Evolutionary conservation across 2,113 vertebrate species (phyloP).

Genomic region (Bettongia penicillata): DNA sequence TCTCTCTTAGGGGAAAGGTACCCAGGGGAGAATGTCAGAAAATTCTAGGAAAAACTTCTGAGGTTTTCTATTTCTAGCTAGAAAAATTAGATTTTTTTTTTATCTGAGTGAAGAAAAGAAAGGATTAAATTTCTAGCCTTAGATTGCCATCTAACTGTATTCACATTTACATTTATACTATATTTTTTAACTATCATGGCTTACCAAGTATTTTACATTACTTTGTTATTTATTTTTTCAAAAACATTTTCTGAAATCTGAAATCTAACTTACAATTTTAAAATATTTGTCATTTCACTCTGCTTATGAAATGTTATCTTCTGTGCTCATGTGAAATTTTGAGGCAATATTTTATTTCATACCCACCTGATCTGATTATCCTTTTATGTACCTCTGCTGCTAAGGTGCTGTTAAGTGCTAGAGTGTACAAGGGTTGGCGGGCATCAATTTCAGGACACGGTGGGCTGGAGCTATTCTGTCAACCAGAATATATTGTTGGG

Average conservation of each 20-base stretch:
- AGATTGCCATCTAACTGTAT: neutral
- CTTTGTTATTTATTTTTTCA: neutral
- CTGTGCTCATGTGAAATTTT: neutral
- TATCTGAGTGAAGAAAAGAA: neutral
- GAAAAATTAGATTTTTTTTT: neutral
- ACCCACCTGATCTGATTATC: neutral
- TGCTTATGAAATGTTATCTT: neutral
- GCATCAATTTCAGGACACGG: neutral
- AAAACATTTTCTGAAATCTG: neutral
- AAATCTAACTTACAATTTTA: neutral
- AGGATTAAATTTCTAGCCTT: neutral
- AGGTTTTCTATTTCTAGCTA: neutral
- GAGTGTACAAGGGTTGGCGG: neutral
- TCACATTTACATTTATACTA: neutral
- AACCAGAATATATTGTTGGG: neutral
- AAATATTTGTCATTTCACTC: no score
- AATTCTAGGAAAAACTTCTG: neutral
- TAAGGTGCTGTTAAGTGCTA: neutral
- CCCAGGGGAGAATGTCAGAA: neutral
- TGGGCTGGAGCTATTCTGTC: neutral
- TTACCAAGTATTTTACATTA: neutral
- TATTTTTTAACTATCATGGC: neutral
- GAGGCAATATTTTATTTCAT: neutral
- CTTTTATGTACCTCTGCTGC: neutral
- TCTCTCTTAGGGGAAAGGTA: neutral